Base-by-base conservation (phyloP, 2,113 vertebrate genomes). In the Clarias batrachus region DNA sequence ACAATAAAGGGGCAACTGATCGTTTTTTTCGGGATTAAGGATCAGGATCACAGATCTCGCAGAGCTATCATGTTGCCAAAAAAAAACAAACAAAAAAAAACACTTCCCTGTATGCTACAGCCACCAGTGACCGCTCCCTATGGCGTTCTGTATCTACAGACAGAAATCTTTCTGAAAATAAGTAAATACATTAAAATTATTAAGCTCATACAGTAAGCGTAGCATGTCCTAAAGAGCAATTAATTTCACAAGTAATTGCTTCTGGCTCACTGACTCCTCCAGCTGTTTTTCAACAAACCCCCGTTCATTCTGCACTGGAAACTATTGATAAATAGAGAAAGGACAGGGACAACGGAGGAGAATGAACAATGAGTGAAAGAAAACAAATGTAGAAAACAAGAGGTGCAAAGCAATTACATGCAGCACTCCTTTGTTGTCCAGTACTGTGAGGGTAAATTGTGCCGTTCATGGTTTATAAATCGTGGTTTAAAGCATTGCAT, bases 231-330 rank as follows among this genome's bases (percentile, higher is more conserved):
- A 85, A 89, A 84, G 86, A 59, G 73, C 87, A 87, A 89, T 90
- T 89, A 88, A 86, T 88, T 82, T 81, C 59, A 37, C 23, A 41
- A 25, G 76, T 90, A 89, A 90, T 91, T 89, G 80, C 70, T 87
- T 87, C 80, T 87, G 80, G 68, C 77, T 60, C 48, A 10, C 60
- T 63, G 78, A 82, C n/a, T 86, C 85, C 21, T 65, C 60, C 41
- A 81, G 80, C 70, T 77, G 80, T 77, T 87, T 48, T 76, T 82
- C 21, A 13, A 0, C 3, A 14, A 48, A 54, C 5, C 11, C 12
- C 56, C n/a, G 68, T 65, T 82, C 12, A 56, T 65, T 63, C 70
- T 65, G 41, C 23, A 37, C 25, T 3, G 0, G 37, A 57, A 73
- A 17, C 63, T 30, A 27, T n/a, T 23, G 41, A 63, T 19, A 65